Evolutionary conservation across 2,797 vertebrate genomes (phyloP), one percentile per base, ranked within the genome.

Genomic region (Tenualosa ilisha): DNA sequence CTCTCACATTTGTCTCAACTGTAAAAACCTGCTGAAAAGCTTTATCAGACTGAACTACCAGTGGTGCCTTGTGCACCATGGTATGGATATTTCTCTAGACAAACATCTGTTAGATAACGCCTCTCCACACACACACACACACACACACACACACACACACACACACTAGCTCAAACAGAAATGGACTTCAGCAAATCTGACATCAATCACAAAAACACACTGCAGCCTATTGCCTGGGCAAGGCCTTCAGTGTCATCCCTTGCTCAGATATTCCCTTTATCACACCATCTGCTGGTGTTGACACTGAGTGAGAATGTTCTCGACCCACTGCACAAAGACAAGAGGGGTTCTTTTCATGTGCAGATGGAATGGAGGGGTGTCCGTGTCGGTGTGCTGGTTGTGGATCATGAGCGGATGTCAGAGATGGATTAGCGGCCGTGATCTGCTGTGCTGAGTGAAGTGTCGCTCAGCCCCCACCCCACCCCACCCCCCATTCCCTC

Each of bases 281-380:
- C 72, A 11, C 17, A 46, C 72, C 72, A 79, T 79, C 72, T 79
- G 37, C 37, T 37, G 5, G 5, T 79, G 72, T 79, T 79, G 59
- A 84, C 53, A 82, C 81, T 63, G 65, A 61, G 53, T 61, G 50
- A 53, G 63, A 83, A 81, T 82, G 53, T 84, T 89, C 86, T 85
- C 85, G 81, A 72, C 56, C 84, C 68, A 63, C 84, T 89, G 85
- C 88, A 87, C 85, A 89, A 90, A 86, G 82, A 89, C 86, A 90
- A 87, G 85, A 26, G 83, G 81, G 75, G 54, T 49, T 75, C 61
- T 86, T 65, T 75, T 56, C 59, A 7, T 3, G 26, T 63, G 82
- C 31, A 49, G 11, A 20, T 59, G 51, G 26, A 61, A 89, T 86
- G 81, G 81, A 85, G 84, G 54, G 83, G 84, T 65, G 84, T 86